Evolutionary conservation across 2,888 invertebrate genomes (phyloP).

Genomic region (Drosophila greeni): DNA sequence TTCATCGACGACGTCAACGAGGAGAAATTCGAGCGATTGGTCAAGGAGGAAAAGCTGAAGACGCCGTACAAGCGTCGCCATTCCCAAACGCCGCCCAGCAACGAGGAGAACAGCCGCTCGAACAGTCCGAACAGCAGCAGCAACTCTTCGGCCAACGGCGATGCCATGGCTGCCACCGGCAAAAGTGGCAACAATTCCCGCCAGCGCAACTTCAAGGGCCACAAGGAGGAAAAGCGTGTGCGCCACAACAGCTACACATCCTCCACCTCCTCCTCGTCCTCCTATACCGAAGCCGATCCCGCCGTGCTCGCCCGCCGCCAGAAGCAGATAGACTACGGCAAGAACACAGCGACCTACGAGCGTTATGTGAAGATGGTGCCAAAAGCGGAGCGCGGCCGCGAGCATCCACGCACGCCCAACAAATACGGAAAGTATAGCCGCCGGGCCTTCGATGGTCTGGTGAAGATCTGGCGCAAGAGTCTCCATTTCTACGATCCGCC

Average conservation of each 20-base stretch:
- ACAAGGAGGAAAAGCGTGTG: slow-evolving; percentile 72
- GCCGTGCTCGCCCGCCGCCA: slow-evolving; percentile 86
- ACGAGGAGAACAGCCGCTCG: slow-evolving; percentile 71
- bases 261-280: slow-evolving; percentile 72
- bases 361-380: slow-evolving; percentile 85
- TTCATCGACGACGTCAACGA: slow-evolving; percentile 76
- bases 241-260: slow-evolving; percentile 75
- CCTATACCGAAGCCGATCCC: slow-evolving; percentile 84
- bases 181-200: slow-evolving; percentile 3
- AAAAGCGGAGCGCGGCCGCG: slow-evolving; percentile 83
- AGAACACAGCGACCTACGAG: slow-evolving; percentile 92
- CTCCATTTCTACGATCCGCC: slow-evolving; percentile 89
- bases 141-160: slow-evolving; percentile 33
- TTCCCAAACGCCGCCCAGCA: slow-evolving; percentile 73
- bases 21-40: slow-evolving; percentile 76
- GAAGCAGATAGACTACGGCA: slow-evolving; percentile 97
- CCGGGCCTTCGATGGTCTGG: slow-evolving; percentile 93
- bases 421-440: slow-evolving; percentile 92
- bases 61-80: slow-evolving; percentile 78
- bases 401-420: slow-evolving; percentile 94
- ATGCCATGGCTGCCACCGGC: slow-evolving; percentile 1
- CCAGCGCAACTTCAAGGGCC: slow-evolving; percentile 27
- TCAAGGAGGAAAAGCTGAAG: slow-evolving; percentile 78
- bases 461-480: slow-evolving; percentile 91
- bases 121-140: slow-evolving; percentile 74